Base-by-base conservation (phyloP, 2,888 invertebrate species). In the Diaperis boleti region DNA sequence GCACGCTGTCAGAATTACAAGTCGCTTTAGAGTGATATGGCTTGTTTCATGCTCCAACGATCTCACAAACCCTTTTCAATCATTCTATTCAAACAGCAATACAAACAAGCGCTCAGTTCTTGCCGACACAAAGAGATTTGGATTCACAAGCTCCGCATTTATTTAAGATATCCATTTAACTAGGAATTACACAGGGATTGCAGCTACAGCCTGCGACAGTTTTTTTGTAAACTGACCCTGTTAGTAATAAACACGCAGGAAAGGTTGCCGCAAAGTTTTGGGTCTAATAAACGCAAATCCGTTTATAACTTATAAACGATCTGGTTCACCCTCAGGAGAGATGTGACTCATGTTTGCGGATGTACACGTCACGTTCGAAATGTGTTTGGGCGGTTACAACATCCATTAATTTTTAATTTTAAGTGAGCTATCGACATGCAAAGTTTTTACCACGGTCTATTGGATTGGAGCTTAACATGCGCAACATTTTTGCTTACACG, bases 21-120 rank as follows among this genome's bases (percentile, higher is more conserved):
- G 42, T 42, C 42, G 20, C n/a, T 42, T 10, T 20, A 35, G 31
- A 49, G 49, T 33, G 49, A 17, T 15, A 35, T 17, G 18, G 13
- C 33, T 11, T 35, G 49, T 49, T 49, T 49, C 35, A 49, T 49
- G 49, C 33, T 33, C 18, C 13, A 18, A 7, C 22, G 35, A 31
- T 49, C n/a, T 49, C 17, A 10, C 33, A 33, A 49, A 49, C 33
- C 47, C 47, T 47, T 47, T 47, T 47, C 47, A 47, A 47, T 47
- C 47, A 47, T 29, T 47, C 35, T 49, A 6, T 31, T 18, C 33
- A 49, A 49, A 49, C 35, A 49, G 11, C 11, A 35, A 49, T 49
- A 49, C 35, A 49, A 42, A 42, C 22, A 18, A 42, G 11, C 10
- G 20, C 2, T 8, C 6, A 7, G 14, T 22, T 42, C 42, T 10